phyloP scores from a whole-genome alignment of 2,113 vertebrate species.

The Oreocharis arfaki region DNA sequence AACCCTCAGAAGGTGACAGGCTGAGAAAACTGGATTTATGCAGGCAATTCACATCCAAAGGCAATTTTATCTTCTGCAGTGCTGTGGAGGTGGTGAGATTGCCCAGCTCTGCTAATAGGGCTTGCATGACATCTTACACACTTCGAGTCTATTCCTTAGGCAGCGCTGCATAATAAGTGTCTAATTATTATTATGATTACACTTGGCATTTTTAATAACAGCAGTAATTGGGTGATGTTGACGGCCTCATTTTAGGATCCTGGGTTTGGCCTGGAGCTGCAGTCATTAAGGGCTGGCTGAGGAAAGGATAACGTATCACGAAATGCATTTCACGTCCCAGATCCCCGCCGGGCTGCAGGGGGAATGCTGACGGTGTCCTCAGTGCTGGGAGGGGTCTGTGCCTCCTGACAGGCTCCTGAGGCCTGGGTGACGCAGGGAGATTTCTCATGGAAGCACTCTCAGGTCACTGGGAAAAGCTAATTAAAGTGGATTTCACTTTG shows the following conservation, averaged over 20 bases:
- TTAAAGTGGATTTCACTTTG: slow-evolving; percentile 45
- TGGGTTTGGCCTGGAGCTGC: slow-evolving; percentile 44
- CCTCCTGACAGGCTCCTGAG: background rate
- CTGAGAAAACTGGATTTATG: slow-evolving; percentile 1
- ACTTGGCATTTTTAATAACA: slow-evolving; percentile 63
- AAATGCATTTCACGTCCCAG: background rate
- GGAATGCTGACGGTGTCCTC: background rate
- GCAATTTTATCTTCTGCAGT: background rate
- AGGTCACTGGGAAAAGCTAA: slow-evolving; percentile 35
- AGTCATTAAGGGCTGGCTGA: slow-evolving; percentile 54
- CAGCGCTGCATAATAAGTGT: slow-evolving; percentile 21
- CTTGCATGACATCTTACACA: slow-evolving; percentile 39
- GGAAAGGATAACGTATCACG: background rate
- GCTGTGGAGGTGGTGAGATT: slow-evolving; percentile 23
- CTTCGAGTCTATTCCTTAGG: slow-evolving; percentile 36
- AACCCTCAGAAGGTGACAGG: background rate
- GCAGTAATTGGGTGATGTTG: slow-evolving; percentile 60
- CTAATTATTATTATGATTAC: slow-evolving; percentile 68
- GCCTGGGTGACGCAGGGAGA: background rate
- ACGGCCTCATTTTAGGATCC: slow-evolving; percentile 44
- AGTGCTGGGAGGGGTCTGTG: background rate
- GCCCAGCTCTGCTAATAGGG: slow-evolving; percentile 21
- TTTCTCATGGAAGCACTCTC: background rate
- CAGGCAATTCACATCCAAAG: background rate
- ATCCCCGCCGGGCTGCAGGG: background rate